Conservation (phyloP, 2,888 invertebrate genomes). For the Lepeophtheirus nordmannii region DNA sequence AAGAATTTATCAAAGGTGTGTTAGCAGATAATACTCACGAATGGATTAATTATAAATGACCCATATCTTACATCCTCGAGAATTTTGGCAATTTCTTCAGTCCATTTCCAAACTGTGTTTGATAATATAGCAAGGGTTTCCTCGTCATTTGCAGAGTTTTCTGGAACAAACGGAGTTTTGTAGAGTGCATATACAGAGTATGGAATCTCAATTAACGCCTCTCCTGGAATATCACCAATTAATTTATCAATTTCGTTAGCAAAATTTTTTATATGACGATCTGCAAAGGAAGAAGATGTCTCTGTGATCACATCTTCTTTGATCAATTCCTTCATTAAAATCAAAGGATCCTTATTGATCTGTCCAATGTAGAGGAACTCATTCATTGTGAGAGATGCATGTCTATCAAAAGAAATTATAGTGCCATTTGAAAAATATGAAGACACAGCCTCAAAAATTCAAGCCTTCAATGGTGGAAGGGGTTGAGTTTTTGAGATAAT, state of each 20-base stretch:
- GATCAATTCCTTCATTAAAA: neutral
- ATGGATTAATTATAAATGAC: neutral
- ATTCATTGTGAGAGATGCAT: neutral
- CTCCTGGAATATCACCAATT: neutral
- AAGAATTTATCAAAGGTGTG: neutral
- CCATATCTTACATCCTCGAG: neutral
- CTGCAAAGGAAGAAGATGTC: neutral
- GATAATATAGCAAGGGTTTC: neutral
- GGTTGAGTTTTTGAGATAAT: too few species aligned
- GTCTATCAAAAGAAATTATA: neutral
- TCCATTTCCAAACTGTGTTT: slow-evolving; percentile 1
- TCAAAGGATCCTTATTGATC: neutral
- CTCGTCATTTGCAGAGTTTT: neutral
- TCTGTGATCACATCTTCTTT: neutral
- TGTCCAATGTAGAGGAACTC: neutral
- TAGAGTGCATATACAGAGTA: neutral
- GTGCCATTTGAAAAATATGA: too few species aligned
- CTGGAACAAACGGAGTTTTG: neutral
- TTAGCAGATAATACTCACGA: neutral
- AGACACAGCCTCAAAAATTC: too few species aligned
- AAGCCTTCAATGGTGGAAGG: too few species aligned
- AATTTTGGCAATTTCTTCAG: neutral
- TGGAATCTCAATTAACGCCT: neutral
- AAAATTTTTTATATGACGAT: neutral
- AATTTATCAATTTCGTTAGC: neutral